Conservation (phyloP, 1,140 invertebrate genomes). For the Meloidogyne exigua region DNA sequence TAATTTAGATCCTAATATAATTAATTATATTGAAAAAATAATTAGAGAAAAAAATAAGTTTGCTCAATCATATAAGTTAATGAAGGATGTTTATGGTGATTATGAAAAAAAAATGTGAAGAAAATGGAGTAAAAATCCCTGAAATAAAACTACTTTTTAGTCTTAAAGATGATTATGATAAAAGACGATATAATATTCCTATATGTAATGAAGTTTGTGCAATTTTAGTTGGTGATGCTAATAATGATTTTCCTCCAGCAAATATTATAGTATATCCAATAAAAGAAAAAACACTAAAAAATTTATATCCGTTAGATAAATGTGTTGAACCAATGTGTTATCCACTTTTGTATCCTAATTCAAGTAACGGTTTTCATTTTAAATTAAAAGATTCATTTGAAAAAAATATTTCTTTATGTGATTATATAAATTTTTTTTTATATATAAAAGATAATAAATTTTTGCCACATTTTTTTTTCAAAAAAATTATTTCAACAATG, state of each 20-base stretch:
- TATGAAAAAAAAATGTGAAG: neutral
- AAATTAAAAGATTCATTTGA: no score
- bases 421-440: slow-evolving; percentile 22
- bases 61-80: slow-evolving; percentile 24
- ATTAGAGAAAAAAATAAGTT: slow-evolving; percentile 26
- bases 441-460: slow-evolving; percentile 5
- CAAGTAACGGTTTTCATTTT: no score
- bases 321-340: no score
- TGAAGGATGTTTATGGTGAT: slow-evolving; percentile 34
- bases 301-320: no score
- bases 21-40: slow-evolving; percentile 27
- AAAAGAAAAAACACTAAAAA: no score
- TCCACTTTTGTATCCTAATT: no score
- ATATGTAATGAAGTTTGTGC: neutral
- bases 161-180: no score
- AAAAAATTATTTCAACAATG: slow-evolving; percentile 29
- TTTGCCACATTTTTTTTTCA: slow-evolving; percentile 6
- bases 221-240: no score
- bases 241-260: no score
- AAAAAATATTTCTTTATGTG: neutral
- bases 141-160: slow-evolving; percentile 3
- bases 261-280: no score
- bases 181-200: no score
- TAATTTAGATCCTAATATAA: slow-evolving; percentile 26
- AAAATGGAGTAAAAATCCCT: slow-evolving; percentile 26